These are phyloP conservation scores for Silurus aristotelis DNA, from an alignment of 2,797 vertebrate genomes.

Conservation along the genomic window DNA sequence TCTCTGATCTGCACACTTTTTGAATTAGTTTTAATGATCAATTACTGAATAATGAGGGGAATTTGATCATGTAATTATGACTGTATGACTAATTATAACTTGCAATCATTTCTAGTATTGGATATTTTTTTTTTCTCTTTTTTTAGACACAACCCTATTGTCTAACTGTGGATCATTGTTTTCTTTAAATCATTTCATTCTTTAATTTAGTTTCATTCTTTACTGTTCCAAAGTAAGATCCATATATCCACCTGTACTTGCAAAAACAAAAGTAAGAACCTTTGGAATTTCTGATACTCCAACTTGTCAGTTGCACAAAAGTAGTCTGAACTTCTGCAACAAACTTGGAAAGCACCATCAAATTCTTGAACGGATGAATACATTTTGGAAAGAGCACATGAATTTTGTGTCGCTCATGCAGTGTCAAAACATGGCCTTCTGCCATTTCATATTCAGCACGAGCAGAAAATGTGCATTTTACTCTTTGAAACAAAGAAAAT, in stretches of 20 bases:
- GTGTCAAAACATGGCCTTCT: conserved; percentile 50
- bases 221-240: background rate
- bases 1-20: background rate
- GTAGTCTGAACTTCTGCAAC: conserved; percentile 33
- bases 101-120: background rate
- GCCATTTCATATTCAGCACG: conserved; percentile 51
- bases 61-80: background rate
- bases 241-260: background rate
- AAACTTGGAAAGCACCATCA: conserved; percentile 44
- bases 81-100: too few species aligned
- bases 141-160: background rate
- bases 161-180: background rate
- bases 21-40: background rate
- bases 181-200: background rate
- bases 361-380: conserved; percentile 38
- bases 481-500: conserved; percentile 75
- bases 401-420: conserved; percentile 30
- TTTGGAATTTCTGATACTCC: background rate
- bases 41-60: background rate
- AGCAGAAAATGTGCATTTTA: conserved; percentile 61
- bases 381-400: conserved; percentile 44
- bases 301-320: conserved; percentile 24
- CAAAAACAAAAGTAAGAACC: conserved; percentile 8
- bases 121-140: background rate
- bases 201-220: background rate